A percentile compares a stretch with the other conserved stretches of the same genome.
Conservation (phyloP, 1,140 invertebrate species). For the Calycopis cecrops region DNA sequence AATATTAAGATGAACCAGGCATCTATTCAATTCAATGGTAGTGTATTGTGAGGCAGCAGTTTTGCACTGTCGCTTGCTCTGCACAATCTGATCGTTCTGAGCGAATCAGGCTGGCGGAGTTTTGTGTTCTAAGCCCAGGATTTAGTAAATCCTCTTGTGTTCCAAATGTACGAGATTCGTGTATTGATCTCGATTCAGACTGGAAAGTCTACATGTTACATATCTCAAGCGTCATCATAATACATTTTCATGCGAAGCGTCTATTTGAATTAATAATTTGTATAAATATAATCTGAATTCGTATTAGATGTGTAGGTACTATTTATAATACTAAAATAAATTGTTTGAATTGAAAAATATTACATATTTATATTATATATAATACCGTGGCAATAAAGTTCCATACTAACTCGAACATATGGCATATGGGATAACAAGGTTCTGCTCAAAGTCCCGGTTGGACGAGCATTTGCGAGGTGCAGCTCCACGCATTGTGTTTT, state of each 20-base stretch:
- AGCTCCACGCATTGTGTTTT: too few relatives aligned
- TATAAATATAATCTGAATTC: too few relatives aligned
- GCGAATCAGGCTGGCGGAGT: conserved; percentile 41
- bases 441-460: too few relatives aligned
- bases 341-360: too few relatives aligned
- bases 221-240: neutral
- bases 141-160: conserved; percentile 41
- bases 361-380: too few relatives aligned
- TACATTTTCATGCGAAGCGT: conserved; percentile 4
- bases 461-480: too few relatives aligned
- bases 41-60: conserved; percentile 22
- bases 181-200: conserved; percentile 27
- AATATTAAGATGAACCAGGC: neutral
- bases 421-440: too few relatives aligned
- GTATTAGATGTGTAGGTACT: too few relatives aligned
- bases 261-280: neutral
- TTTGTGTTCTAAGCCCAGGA: conserved; percentile 47
- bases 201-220: conserved; percentile 1
- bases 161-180: conserved; percentile 24
- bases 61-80: conserved; percentile 32
- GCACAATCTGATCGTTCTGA: conserved; percentile 38
- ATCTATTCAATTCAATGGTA: conserved; percentile 1
- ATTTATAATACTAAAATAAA: too few relatives aligned
- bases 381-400: too few relatives aligned
- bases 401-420: too few relatives aligned